Base-by-base conservation (phyloP, 2,113 vertebrate genomes). In the Gobius niger region DNA sequence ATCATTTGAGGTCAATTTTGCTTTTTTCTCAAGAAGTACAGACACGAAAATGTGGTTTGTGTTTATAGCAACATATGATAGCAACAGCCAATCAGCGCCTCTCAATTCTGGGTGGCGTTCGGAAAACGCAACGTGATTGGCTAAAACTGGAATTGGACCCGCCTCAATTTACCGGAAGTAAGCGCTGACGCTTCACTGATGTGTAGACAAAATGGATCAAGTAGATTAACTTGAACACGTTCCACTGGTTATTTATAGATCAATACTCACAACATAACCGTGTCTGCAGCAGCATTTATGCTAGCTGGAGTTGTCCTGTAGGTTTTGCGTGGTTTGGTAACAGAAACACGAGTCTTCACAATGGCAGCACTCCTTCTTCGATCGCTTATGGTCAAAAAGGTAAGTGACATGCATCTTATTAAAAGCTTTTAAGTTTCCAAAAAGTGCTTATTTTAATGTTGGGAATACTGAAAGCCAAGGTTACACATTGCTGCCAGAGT, bases 281-380 rank as follows among this genome's bases (percentile, higher is more conserved):
- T 40, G 70, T 53, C 66, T 56, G 51, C 47, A 47, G 51, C 44
- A 44, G 49, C 67, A 3, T n/a, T n/a, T 6, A 13, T 40, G 53
- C 51, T 42, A 72, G 65, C 67, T 16, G 0, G 76, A 84, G 16
- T 80, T 83, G 18, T 72, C n/a, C 50, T 51, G 63, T 67, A 76
- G 77, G 78, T 85, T 76, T 65, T 63, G 80, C 85, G 82, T 84
- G 72, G 65, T 86, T 73, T 14, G 4, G 60, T 51, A 61, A 57
- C 41, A 16, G 9, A 69, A 44, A 65, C 0, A 67, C 0, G 24
- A 52, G 69, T 2, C 13, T 34, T 11, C 63, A 81, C 61, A 63
- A 90, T 91, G 90, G 84, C 88, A 46, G 80, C 84, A 46, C 54
- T 90, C 46, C 63, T 90, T 52, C 61, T 80, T 24, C 83, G 89